Evolutionary conservation across 2,888 invertebrate species (phyloP).

Genomic region (Octonoba sinensis): DNA sequence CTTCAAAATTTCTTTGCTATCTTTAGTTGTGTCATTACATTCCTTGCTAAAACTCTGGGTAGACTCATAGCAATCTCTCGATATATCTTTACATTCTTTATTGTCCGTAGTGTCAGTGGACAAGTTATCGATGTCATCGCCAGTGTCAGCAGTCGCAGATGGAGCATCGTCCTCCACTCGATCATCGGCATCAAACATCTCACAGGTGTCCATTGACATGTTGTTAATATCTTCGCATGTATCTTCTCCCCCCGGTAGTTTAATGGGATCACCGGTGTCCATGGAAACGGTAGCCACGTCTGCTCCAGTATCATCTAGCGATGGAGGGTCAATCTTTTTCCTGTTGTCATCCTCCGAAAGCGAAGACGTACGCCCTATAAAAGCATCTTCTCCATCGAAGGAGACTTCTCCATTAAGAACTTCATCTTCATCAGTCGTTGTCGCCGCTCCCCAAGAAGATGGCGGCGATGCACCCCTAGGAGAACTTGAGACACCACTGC

Average conservation of each 20-base stretch:
- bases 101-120: slow-evolving; percentile 50
- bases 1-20: too few species aligned
- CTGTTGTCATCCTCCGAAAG: slow-evolving; percentile 11
- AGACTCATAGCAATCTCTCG: too few species aligned
- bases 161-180: slow-evolving; percentile 23
- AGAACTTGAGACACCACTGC: slow-evolving; percentile 54
- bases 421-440: slow-evolving; percentile 33
- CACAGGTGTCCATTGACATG: slow-evolving; percentile 59
- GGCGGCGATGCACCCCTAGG: slow-evolving; percentile 46
- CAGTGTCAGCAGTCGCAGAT: slow-evolving; percentile 51
- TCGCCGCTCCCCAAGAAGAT: slow-evolving; percentile 28
- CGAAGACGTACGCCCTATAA: slow-evolving; percentile 27
- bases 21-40: too few species aligned
- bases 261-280: slow-evolving; percentile 37
- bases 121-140: slow-evolving; percentile 53
- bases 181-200: slow-evolving; percentile 39
- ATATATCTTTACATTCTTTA: not conserved
- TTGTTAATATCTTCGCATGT: slow-evolving; percentile 57
- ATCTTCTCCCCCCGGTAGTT: slow-evolving; percentile 48
- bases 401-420: slow-evolving; percentile 28
- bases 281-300: slow-evolving; percentile 56
- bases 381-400: slow-evolving; percentile 56
- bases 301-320: slow-evolving; percentile 51
- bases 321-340: slow-evolving; percentile 25
- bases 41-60: too few species aligned